These are phyloP conservation scores for Spodoptera picta DNA, from an alignment of 2,888 invertebrate genomes.

Conservation along the genomic window DNA sequence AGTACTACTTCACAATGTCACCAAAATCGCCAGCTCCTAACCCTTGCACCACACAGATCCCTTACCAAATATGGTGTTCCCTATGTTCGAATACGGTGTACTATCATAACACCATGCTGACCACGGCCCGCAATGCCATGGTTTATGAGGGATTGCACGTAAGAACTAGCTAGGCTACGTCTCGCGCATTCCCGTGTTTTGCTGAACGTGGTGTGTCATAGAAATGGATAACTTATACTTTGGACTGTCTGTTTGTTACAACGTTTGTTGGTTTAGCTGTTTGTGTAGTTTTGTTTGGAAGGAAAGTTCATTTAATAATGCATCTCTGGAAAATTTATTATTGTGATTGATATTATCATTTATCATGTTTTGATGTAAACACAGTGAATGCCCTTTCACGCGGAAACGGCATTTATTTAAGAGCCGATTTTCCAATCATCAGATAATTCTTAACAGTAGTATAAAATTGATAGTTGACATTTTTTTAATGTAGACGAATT, in stretches of 20 bases:
- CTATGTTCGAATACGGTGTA: constrained; percentile 62
- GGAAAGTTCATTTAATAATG: not conserved
- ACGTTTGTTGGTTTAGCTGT: constrained; percentile 4
- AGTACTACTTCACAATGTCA: not conserved
- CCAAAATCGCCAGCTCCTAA: constrained; percentile 27
- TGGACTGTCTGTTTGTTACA: constrained; percentile 22
- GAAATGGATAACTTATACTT: constrained; percentile 20
- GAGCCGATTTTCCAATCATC: too few relatives aligned
- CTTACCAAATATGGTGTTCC: constrained; percentile 50
- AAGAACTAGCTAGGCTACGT: constrained; percentile 54
- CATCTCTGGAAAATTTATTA: too few relatives aligned
- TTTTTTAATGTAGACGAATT: too few relatives aligned
- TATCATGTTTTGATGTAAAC: too few relatives aligned
- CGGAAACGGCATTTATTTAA: too few relatives aligned
- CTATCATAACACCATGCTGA: constrained; percentile 66
- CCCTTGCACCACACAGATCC: constrained; percentile 31
- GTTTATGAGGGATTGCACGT: constrained; percentile 56
- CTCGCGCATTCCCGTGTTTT: constrained; percentile 33
- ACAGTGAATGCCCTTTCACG: too few relatives aligned
- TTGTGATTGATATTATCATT: too few relatives aligned
- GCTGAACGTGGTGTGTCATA: constrained; percentile 40
- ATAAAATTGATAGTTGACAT: too few relatives aligned
- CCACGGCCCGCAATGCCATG: constrained; percentile 47
- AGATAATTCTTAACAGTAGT: too few relatives aligned
- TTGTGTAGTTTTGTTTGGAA: not conserved